phyloP scores from a whole-genome alignment of 2,113 vertebrate genomes.

The Perca fluviatilis region DNA sequence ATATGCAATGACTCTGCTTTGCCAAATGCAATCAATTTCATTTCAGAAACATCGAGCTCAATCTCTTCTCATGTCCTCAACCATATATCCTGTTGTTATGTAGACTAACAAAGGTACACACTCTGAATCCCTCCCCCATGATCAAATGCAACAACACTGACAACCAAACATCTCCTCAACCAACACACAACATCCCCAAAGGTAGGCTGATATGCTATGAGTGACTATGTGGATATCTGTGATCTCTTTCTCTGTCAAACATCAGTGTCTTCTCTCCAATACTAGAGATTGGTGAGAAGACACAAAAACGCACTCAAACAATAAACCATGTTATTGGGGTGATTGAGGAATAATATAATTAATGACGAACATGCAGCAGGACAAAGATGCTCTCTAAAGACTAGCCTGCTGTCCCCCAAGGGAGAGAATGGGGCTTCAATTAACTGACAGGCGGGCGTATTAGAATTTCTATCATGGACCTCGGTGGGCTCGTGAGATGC shows the following conservation, averaged over 20 bases:
- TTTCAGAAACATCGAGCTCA: not conserved
- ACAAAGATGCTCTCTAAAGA: constrained; percentile 72
- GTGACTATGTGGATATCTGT: constrained; percentile 55
- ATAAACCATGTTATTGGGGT: constrained; percentile 51
- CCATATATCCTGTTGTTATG: constrained; percentile 35
- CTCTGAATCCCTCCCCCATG: constrained; percentile 21
- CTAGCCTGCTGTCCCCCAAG: constrained; percentile 61
- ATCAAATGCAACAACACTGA: constrained; percentile 67
- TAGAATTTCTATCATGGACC: constrained; percentile 75
- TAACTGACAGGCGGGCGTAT: constrained; percentile 79
- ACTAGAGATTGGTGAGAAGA: constrained; percentile 62
- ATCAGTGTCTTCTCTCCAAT: constrained; percentile 60
- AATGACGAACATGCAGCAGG: constrained; percentile 64
- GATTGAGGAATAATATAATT: constrained; percentile 78
- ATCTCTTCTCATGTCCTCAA: constrained; percentile 60
- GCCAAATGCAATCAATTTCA: constrained; percentile 34
- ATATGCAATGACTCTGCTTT: constrained; percentile 16
- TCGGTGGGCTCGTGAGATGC: constrained; percentile 69
- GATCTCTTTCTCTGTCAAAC: constrained; percentile 72
- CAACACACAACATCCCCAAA: constrained; percentile 56
- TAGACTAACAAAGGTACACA: constrained; percentile 33
- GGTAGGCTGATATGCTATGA: constrained; percentile 46
- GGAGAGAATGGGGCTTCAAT: constrained; percentile 74
- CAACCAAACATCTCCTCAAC: constrained; percentile 52
- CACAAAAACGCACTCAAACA: constrained; percentile 57